A percentile compares a stretch with the other conserved stretches of the same genome.
Evolutionary conservation across 2,888 invertebrate species (phyloP).

Genomic region (Synergus umbraculus): DNA sequence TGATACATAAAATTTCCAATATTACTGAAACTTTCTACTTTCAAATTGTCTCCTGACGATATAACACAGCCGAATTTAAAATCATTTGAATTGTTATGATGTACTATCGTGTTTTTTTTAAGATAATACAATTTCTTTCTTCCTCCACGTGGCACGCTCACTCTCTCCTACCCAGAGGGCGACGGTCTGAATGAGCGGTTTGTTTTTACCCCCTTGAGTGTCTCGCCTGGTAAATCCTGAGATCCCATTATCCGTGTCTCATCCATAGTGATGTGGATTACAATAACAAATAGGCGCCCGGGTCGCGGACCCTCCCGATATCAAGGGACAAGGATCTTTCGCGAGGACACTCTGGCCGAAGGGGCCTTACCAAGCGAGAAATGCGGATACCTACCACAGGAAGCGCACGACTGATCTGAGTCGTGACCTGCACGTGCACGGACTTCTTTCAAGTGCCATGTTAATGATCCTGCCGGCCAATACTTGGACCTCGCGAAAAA

Average conservation of each 20-base stretch:
- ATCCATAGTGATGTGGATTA: slow-evolving; percentile 73
- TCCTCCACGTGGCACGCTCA: neutral
- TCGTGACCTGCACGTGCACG: slow-evolving; percentile 46
- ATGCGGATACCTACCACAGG: slow-evolving; percentile 43
- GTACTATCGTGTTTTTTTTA: neutral
- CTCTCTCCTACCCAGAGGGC: neutral
- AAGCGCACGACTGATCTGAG: slow-evolving; percentile 47
- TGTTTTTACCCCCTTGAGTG: slow-evolving; percentile 52
- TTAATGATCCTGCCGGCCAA: slow-evolving; percentile 30
- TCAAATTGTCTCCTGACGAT: neutral
- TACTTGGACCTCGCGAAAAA: slow-evolving; percentile 11
- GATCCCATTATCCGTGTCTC: slow-evolving; percentile 69
- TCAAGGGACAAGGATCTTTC: slow-evolving; percentile 46
- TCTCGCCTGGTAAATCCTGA: slow-evolving; percentile 63
- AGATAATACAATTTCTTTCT: neutral
- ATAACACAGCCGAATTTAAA: neutral
- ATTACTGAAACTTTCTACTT: neutral
- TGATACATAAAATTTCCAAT: neutral
- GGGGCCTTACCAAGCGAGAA: slow-evolving; percentile 41
- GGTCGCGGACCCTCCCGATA: slow-evolving; percentile 46
- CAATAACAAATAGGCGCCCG: slow-evolving; percentile 71
- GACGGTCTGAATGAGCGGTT: slow-evolving; percentile 46
- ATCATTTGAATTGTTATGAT: no score
- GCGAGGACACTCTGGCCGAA: slow-evolving; percentile 43
- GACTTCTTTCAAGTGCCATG: slow-evolving; percentile 45